Percentiles rank a stretch among this genome's conserved stretches.
Conservation (phyloP, 1,140 invertebrate species). For the Aphelenchoides besseyi region DNA sequence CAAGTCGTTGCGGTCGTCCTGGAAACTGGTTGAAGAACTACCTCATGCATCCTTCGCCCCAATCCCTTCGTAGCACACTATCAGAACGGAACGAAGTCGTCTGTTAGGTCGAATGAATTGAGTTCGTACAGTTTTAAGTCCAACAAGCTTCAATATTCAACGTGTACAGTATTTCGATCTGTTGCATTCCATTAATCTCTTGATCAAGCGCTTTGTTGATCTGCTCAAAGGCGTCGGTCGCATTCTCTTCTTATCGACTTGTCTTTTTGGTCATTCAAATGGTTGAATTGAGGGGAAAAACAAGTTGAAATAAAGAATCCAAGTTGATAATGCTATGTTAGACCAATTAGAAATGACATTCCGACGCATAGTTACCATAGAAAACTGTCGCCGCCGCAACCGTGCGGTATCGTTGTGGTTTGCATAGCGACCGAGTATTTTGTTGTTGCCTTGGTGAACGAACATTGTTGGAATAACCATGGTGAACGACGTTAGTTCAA, state of each 20-base stretch:
- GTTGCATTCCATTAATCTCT: not conserved
- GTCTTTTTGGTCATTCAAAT: too few relatives aligned
- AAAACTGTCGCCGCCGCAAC: not conserved
- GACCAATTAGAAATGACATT: not conserved
- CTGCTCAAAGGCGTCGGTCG: not conserved
- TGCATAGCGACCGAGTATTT: conserved; percentile 4
- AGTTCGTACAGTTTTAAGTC: not conserved
- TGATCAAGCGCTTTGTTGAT: not conserved
- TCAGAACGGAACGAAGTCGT: conserved; percentile 1
- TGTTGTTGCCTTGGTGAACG: conserved; percentile 17
- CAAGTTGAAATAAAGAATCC: too few relatives aligned
- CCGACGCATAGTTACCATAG: not conserved
- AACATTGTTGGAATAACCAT: not conserved
- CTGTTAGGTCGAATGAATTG: not conserved
- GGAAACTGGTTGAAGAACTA: not conserved
- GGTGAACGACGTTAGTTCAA: not conserved
- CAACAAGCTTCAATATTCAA: too few relatives aligned
- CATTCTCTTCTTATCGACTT: too few relatives aligned
- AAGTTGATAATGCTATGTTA: not conserved
- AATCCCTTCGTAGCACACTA: not conserved
- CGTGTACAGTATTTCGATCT: too few relatives aligned
- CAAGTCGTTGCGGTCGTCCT: not conserved
- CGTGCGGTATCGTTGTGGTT: not conserved
- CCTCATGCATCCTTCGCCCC: not conserved
- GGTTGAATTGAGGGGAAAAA: too few relatives aligned